Percentiles rank a stretch among this genome's conserved stretches.
phyloP scores from a whole-genome alignment of 1,140 invertebrate genomes.

The Sweltsa coloradensis region DNA sequence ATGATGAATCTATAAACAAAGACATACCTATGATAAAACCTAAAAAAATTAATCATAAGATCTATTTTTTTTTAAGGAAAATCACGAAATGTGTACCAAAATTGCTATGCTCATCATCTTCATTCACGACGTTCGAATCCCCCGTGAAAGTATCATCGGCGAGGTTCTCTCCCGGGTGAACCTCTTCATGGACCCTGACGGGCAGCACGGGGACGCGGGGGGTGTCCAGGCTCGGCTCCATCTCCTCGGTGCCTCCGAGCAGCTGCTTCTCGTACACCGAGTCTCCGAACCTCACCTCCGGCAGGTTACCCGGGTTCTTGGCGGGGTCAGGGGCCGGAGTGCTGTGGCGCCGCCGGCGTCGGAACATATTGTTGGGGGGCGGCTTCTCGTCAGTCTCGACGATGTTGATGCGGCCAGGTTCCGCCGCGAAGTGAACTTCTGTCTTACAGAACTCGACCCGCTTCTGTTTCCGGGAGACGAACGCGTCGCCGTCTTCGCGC shows the following conservation, averaged over 20 bases:
- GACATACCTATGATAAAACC: too few relatives aligned
- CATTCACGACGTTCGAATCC: too few relatives aligned
- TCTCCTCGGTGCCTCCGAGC: constrained; percentile 15
- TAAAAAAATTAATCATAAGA: too few relatives aligned
- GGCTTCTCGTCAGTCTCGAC: constrained; percentile 78
- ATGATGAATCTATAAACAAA: constrained; percentile 23
- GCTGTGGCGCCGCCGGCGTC: constrained; percentile 30
- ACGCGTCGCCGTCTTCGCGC: constrained; percentile 13
- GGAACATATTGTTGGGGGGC: constrained; percentile 63
- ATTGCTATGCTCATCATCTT: too few relatives aligned
- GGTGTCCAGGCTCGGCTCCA: too few relatives aligned
- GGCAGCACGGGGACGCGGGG: too few relatives aligned
- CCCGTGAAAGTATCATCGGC: too few relatives aligned
- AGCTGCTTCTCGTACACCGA: constrained; percentile 33
- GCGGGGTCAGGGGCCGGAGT: constrained; percentile 10
- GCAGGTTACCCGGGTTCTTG: constrained; percentile 27
- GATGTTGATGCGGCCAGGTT: constrained; percentile 68
- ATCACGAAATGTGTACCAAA: too few relatives aligned
- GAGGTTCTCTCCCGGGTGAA: too few relatives aligned
- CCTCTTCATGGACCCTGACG: too few relatives aligned
- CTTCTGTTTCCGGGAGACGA: constrained; percentile 37
- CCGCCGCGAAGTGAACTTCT: constrained; percentile 73
- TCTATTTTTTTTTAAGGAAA: too few relatives aligned
- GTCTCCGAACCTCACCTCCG: constrained; percentile 38
- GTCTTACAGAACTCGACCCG: constrained; percentile 76